Percentiles rank a stretch among this genome's conserved stretches.
phyloP scores from a whole-genome alignment of 2,888 invertebrate genomes.

The Melikaiella ostensackeni region DNA sequence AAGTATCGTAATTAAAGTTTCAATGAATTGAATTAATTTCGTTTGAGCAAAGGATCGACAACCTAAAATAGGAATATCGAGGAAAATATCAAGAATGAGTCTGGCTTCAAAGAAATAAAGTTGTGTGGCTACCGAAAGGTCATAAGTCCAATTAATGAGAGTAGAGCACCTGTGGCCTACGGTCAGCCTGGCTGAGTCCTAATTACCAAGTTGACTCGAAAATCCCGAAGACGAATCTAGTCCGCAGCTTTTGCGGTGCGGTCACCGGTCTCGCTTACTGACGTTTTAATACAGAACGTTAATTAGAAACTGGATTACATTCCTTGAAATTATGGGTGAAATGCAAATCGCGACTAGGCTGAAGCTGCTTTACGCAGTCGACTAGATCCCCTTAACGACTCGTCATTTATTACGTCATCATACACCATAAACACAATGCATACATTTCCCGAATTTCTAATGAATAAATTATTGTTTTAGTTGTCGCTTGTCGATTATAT shows the following conservation, averaged over 20 bases:
- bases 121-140: background rate
- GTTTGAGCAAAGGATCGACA: background rate
- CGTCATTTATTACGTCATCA: too few species aligned
- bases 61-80: background rate
- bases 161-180: conserved; percentile 18
- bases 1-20: background rate
- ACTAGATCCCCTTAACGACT: too few species aligned
- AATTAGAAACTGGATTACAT: background rate
- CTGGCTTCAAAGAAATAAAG: background rate
- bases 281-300: background rate
- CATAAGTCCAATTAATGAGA: conserved; percentile 24
- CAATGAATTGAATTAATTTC: background rate
- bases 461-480: too few species aligned
- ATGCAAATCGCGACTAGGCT: background rate
- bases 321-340: background rate
- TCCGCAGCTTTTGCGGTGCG: background rate
- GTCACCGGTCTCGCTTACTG: background rate
- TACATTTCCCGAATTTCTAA: too few species aligned
- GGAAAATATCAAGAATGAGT: background rate
- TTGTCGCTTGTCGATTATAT: too few species aligned
- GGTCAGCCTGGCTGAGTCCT: conserved; percentile 21
- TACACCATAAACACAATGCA: too few species aligned
- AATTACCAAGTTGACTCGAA: conserved; percentile 30
- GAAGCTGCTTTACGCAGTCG: background rate
- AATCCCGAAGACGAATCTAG: conserved; percentile 30